phyloP scores from a whole-genome alignment of 2,113 vertebrate species.

The Nansenia antarctica region DNA sequence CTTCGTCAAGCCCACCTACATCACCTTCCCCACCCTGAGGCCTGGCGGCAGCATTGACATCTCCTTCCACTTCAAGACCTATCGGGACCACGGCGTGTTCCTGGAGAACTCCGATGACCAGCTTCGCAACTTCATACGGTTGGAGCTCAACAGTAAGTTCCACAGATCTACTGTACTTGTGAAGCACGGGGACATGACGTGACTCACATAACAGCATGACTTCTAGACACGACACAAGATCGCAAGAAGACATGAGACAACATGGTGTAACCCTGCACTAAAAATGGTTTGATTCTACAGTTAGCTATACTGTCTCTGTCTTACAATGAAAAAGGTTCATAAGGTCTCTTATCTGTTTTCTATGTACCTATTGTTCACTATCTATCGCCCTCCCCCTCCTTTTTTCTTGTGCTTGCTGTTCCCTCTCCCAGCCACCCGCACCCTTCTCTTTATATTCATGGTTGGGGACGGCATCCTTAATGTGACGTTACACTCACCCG shows the following conservation, averaged over 20 bases:
- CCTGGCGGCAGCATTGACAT: constrained; percentile 91
- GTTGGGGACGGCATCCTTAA: constrained; percentile 94
- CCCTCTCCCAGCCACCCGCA: constrained; percentile 77
- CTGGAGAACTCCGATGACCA: constrained; percentile 88
- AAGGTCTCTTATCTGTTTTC: not conserved
- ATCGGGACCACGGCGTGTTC: constrained; percentile 85
- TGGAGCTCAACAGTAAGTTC: constrained; percentile 93
- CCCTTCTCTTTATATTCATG: constrained; percentile 87
- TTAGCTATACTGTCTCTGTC: too few species aligned
- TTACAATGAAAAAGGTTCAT: not conserved
- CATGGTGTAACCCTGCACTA: too few species aligned
- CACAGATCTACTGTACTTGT: not conserved
- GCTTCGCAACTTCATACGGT: constrained; percentile 83
- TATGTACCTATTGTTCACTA: not conserved
- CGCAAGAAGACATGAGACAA: too few species aligned
- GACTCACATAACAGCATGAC: too few species aligned
- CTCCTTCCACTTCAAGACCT: constrained; percentile 97
- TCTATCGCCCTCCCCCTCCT: not conserved
- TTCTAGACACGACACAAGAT: too few species aligned
- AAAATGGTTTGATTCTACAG: too few species aligned
- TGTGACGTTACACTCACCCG: constrained; percentile 77
- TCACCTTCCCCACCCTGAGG: constrained; percentile 92
- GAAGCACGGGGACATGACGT: too few species aligned
- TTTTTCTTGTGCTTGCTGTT: constrained; percentile 2
- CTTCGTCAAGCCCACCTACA: constrained; percentile 87